Evolutionary conservation across 2,113 vertebrate genomes (phyloP), one percentile per base, ranked within the genome.

Genomic region (mouse (Mus musculus)): DNA sequence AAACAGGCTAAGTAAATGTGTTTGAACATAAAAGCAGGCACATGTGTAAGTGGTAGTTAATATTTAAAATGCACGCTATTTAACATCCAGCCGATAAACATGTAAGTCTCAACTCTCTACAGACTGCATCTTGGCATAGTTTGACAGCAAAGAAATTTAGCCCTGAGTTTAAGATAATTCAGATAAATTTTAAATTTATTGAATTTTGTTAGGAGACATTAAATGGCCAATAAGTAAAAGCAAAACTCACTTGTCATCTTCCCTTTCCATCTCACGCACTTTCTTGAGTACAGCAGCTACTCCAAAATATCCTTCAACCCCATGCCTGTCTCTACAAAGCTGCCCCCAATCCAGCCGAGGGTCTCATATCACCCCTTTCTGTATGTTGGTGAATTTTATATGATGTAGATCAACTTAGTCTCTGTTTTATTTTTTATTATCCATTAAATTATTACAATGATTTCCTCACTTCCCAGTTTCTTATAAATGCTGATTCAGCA

Each of bases 101-200:
- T 4, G 0, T 75, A 82, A 73, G 2, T 96, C 73, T 91, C n/a
- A 71, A 56, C n/a, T 72, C 7, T n/a, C 20, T 80, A 19, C 63
- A 69, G 46, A 81, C 2, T 88, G 20, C 12, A 78, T 52, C 36
- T 90, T 84, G 49, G 24, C 61, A 36, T 56, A 42, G 71, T 73
- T 92, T 94, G 72, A 73, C 59, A 85, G 82, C 12, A 93, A 67
- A 22, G 26, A 67, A 91, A 91, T 39, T 94, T 78, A 67, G 33
- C 13, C 33, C 17, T 69, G 24, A 30, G 59, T 94, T 39, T 73
- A 92, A 89, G 91, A 80, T 61, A 84, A 88, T 36, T 5, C 1
- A 75, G 56, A 63, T 82, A 24, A 96, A 95, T 67, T 13, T 61
- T 67, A 46, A n/a, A 49, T 59, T 84, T 75, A 65, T 26, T 90